These are phyloP conservation scores for Penaeus japonicus DNA, from an alignment of 1,140 invertebrate species.

Conservation along the genomic window DNA sequence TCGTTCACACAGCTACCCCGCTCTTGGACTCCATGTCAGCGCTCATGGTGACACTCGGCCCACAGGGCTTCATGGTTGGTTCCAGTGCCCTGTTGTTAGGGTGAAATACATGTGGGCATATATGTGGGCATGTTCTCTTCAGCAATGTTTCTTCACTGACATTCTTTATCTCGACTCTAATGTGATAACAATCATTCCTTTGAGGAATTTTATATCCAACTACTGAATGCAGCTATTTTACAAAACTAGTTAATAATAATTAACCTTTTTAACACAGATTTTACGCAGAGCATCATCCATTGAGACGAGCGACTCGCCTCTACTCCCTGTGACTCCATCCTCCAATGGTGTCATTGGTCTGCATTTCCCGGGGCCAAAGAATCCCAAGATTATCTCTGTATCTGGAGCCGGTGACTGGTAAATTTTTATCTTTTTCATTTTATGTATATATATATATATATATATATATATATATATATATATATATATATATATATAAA, in stretches of 20 bases:
- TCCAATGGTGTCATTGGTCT: background rate
- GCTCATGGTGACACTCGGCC: conserved; percentile 20
- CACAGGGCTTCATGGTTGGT: conserved; percentile 10
- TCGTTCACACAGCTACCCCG: background rate
- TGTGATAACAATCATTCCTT: background rate
- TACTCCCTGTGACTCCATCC: background rate
- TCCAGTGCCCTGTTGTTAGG: background rate
- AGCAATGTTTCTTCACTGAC: background rate
- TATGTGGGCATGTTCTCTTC: background rate
- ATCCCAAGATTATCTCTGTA: background rate
- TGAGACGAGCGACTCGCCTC: background rate
- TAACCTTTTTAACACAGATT: background rate
- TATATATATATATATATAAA: too few species aligned
- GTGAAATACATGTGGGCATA: background rate
- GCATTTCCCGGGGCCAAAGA: background rate
- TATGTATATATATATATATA: too few species aligned
- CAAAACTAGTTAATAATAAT: background rate
- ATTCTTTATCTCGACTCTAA: background rate
- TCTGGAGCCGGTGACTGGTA: conserved; percentile 25
- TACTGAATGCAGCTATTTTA: background rate
- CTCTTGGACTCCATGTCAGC: background rate
- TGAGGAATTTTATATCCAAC: too few species aligned
- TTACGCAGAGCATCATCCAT: background rate
- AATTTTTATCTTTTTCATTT: background rate
- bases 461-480: too few species aligned